phyloP scores from a whole-genome alignment of 64 coral and sea anemone genomes.

The Trachythela sp. region DNA sequence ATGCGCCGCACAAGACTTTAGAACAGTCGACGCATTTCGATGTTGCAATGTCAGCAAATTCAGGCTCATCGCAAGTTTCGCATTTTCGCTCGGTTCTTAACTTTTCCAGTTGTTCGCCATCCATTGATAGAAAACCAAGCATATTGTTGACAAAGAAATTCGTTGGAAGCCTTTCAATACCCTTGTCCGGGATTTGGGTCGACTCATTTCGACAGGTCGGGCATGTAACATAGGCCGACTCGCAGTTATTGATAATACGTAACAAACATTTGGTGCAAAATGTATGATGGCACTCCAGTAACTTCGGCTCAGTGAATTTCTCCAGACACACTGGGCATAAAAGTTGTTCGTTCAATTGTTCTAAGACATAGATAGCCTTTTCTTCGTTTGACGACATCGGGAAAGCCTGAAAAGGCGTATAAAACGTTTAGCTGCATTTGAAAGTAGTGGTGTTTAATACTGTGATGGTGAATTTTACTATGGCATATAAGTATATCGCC shows the following conservation, averaged over 20 bases:
- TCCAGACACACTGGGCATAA: conserved; percentile 93
- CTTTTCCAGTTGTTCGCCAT: not conserved
- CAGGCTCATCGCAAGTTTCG: conserved; percentile 54
- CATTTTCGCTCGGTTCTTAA: conserved; percentile 59
- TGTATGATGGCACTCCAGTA: conserved; percentile 82
- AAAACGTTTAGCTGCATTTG: not conserved
- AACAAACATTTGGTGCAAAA: conserved; percentile 82
- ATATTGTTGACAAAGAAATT: conserved; percentile 1
- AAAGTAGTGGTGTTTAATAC: not conserved
- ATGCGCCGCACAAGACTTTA: conserved; percentile 73
- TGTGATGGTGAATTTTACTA: not conserved
- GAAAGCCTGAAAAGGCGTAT: not conserved
- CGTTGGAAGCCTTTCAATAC: not conserved
- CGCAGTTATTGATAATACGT: not conserved
- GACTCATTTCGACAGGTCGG: not conserved
- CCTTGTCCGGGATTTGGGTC: not conserved
- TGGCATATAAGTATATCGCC: not conserved
- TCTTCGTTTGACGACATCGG: not conserved
- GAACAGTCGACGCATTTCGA: conserved; percentile 93
- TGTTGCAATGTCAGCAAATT: conserved; percentile 69
- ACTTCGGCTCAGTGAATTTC: conserved; percentile 52
- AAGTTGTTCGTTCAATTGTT: conserved; percentile 90
- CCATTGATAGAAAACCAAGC: not conserved
- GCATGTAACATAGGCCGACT: not conserved
- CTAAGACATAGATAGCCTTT: conserved; percentile 67